Evolutionary conservation across 2,797 vertebrate genomes (phyloP), one percentile per base, ranked within the genome.

Genomic region (Squalus acanthias): DNA sequence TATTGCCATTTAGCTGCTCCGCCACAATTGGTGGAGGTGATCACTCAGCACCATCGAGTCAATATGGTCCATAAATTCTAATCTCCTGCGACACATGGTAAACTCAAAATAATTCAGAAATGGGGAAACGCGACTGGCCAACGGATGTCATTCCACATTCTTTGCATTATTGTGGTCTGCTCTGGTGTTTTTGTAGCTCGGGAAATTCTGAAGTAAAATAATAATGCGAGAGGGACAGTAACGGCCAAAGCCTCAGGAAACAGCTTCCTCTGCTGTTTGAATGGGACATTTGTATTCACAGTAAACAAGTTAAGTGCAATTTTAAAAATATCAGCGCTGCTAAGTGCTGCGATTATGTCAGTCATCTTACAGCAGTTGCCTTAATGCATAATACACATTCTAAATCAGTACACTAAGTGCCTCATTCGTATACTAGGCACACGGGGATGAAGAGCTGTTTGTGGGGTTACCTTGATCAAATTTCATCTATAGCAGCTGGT

Each of bases 401-500:
- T 97, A 96, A 97, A 97, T 97, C 97, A 97, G 96, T 97, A 96
- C 2, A 96, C 88, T 97, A 96, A 97, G 96, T 94, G 97, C 97
- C 96, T 96, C 15, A 63, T 97, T 96, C 96, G 97, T 97, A 97
- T 96, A 96, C 95, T 97, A 96, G 96, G 96, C 97, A 96, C 96
- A 96, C 96, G 96, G 96, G 96, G 97, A 97, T 97, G 98, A 98
- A 98, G 97, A 97, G 97, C 97, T 96, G 97, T 97, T 98, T 98
- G 97, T 98, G 96, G 92, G 98, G 98, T 98, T 97, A 98, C 97
- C 97, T 98, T 98, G 98, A 98, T 98, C 98, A 97, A 97, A 98
- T 98, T 99, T 98, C 98, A 98, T 96, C 87, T 65, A 96, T 97
- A 98, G 97, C 98, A 98, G 98, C 98, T 98, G 98, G 98, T 97